Conservation (phyloP, 2,888 invertebrate genomes). For the Lypha dubia region DNA sequence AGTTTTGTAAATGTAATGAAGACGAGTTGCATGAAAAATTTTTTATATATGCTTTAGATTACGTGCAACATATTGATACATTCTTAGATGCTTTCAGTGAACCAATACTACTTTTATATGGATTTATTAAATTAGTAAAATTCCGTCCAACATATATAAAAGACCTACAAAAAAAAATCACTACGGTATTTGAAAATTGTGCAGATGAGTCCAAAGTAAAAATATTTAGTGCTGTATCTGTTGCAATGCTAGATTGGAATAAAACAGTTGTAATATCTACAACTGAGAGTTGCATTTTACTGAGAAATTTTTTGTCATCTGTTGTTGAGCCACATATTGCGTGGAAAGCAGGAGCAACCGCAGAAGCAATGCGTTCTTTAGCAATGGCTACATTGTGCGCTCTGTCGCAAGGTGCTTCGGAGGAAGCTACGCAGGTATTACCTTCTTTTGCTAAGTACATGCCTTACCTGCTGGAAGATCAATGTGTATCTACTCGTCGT, state of each 20-base stretch:
- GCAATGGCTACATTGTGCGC: conserved; percentile 82
- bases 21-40: conserved; percentile 77
- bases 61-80: conserved; percentile 80
- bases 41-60: conserved; percentile 76
- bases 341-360: conserved; percentile 81
- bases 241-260: conserved; percentile 80
- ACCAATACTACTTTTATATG: conserved; percentile 80
- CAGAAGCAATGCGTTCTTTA: conserved; percentile 82
- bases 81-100: conserved; percentile 79
- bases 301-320: conserved; percentile 75
- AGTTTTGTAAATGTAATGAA: conserved; percentile 70
- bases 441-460: conserved; percentile 77
- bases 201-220: conserved; percentile 80
- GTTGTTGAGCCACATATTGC: conserved; percentile 79
- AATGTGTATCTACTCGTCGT: conserved; percentile 79
- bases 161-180: conserved; percentile 77
- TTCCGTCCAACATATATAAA: conserved; percentile 77
- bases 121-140: conserved; percentile 78
- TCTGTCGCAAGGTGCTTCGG: conserved; percentile 78
- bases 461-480: conserved; percentile 81
- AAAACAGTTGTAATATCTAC: conserved; percentile 73
- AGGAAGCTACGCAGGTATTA: conserved; percentile 77
- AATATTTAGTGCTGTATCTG: conserved; percentile 80
- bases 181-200: conserved; percentile 78
- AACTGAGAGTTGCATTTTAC: conserved; percentile 75